Evolutionary conservation across 2,797 vertebrate genomes (phyloP).

Genomic region (Acrossocheilus wenchowensis): DNA sequence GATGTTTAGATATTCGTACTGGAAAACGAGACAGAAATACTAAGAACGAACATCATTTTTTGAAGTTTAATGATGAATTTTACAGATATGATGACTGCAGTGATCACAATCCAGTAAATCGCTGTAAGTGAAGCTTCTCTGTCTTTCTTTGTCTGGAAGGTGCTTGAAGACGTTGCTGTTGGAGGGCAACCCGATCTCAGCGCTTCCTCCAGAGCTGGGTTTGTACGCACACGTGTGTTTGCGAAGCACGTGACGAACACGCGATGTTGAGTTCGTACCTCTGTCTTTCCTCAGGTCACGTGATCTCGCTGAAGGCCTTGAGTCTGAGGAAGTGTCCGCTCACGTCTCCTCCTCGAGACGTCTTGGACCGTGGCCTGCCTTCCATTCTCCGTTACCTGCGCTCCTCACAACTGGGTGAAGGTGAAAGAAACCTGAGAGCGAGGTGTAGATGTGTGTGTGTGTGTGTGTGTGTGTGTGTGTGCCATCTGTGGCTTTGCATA

Average conservation of each 20-base stretch:
- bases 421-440: constrained; percentile 54
- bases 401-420: constrained; percentile 65
- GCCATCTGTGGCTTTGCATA: constrained; percentile 76
- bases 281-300: constrained; percentile 71
- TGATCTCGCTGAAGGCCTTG: constrained; percentile 76
- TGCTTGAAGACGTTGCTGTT: constrained; percentile 81
- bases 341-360: constrained; percentile 75
- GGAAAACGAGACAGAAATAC: not conserved
- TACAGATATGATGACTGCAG: not conserved
- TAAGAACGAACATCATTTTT: not conserved
- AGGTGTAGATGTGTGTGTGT: constrained; percentile 12
- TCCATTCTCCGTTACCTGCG: constrained; percentile 79
- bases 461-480: constrained; percentile 41
- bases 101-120: not conserved
- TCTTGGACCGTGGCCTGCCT: constrained; percentile 75
- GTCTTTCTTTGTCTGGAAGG: constrained; percentile 64
- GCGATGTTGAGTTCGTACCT: constrained; percentile 57
- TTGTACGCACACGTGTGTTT: not conserved
- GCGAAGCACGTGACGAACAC: not conserved
- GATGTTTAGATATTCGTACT: not conserved
- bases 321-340: constrained; percentile 82
- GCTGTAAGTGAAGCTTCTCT: not conserved
- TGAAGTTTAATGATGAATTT: not conserved
- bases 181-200: constrained; percentile 82
- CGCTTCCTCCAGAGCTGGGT: constrained; percentile 80